Evolutionary conservation across 1,140 invertebrate genomes (phyloP).

Genomic region (Asobara japonica): DNA sequence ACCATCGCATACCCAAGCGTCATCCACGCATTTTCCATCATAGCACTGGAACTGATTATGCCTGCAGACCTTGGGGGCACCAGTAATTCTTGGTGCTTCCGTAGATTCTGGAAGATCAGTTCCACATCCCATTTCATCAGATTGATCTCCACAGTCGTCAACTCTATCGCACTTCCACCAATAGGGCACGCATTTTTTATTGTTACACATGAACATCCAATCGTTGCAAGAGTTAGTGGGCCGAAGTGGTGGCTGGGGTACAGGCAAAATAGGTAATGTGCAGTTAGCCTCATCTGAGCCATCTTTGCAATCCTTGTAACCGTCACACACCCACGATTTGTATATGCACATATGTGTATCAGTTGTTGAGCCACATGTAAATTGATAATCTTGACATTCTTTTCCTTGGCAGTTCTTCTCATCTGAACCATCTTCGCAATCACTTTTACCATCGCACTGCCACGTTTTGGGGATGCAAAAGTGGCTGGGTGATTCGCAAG

Average conservation of each 20-base stretch:
- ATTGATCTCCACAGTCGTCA: conserved; percentile 81
- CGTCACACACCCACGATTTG: conserved; percentile 76
- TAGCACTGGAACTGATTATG: conserved; percentile 80
- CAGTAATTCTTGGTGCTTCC: conserved; percentile 49
- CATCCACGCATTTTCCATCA: conserved; percentile 77
- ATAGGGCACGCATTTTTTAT: conserved; percentile 82
- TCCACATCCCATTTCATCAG: conserved; percentile 79
- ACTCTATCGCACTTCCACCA: conserved; percentile 83
- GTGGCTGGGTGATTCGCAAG: conserved; percentile 61
- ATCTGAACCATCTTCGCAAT: conserved; percentile 56
- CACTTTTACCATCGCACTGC: conserved; percentile 72
- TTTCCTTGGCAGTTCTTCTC: conserved; percentile 55
- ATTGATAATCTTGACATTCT: conserved; percentile 66
- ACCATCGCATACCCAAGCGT: conserved; percentile 82
- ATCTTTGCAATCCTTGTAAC: conserved; percentile 74
- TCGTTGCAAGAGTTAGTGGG: conserved; percentile 71
- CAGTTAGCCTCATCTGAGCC: conserved; percentile 80
- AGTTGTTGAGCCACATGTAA: conserved; percentile 54
- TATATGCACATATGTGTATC: conserved; percentile 56
- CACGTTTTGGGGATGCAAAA: conserved; percentile 69
- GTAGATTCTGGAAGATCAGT: conserved; percentile 53
- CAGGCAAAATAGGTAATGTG: conserved; percentile 41
- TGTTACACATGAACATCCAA: conserved; percentile 81
- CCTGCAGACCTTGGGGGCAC: conserved; percentile 63
- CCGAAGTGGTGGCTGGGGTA: conserved; percentile 49